phyloP scores from a whole-genome alignment of 2,113 vertebrate genomes.

The Rhagologus leucostigma region DNA sequence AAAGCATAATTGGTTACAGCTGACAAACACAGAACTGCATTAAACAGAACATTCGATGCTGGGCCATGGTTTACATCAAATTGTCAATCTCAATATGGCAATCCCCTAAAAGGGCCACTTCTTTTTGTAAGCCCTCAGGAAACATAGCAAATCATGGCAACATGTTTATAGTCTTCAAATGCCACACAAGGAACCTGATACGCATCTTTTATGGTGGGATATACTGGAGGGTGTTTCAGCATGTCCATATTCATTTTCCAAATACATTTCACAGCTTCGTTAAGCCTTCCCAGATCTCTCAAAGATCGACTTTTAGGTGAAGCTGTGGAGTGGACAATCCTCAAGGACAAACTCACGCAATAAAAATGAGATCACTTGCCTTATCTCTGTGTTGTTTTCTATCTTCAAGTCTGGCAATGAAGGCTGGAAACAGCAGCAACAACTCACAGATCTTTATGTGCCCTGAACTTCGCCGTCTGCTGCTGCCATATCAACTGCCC shows the following conservation, averaged over 20 bases:
- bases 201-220: constrained; percentile 49
- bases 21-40: constrained; percentile 55
- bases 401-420: background rate
- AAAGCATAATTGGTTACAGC: constrained; percentile 70
- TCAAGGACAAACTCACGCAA: background rate
- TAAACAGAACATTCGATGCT: constrained; percentile 63
- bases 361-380: background rate
- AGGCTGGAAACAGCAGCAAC: background rate
- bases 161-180: constrained; percentile 76
- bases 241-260: constrained; percentile 62
- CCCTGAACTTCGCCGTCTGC: background rate
- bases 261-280: constrained; percentile 19
- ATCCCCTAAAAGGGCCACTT: constrained; percentile 47
- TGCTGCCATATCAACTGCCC: background rate
- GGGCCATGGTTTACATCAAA: constrained; percentile 79
- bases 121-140: constrained; percentile 59
- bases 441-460: background rate
- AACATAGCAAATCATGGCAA: constrained; percentile 72
- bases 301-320: background rate
- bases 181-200: constrained; percentile 69
- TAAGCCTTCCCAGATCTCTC: background rate
- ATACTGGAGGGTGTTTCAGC: constrained; percentile 32
- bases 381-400: background rate
- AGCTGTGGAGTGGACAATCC: background rate
- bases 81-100: constrained; percentile 76